A percentile compares a stretch with the other conserved stretches of the same genome.
Conservation (phyloP, 1,140 invertebrate species). For the Drosophila sechellia region DNA sequence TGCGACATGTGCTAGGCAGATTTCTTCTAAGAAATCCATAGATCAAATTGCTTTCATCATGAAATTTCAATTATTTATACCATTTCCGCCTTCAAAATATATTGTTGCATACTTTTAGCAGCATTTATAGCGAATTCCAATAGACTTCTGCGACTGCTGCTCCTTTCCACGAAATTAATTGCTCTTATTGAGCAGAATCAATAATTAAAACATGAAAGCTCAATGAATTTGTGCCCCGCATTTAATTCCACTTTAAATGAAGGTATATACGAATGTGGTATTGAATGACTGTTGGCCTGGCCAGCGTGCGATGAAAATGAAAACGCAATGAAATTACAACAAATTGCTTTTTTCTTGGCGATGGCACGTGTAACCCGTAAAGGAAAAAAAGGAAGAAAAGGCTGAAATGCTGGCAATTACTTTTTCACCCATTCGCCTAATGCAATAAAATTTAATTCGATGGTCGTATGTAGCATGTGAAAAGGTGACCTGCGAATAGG, state of each 20-base stretch:
- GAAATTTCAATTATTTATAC: too few species aligned
- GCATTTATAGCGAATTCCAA: neutral
- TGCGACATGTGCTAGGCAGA: too few species aligned
- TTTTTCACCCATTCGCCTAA: slow-evolving; percentile 67
- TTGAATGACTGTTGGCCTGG: neutral
- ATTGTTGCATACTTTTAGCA: neutral
- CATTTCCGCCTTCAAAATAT: neutral
- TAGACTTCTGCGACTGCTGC: neutral
- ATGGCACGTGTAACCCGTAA: slow-evolving; percentile 26
- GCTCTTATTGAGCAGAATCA: slow-evolving; percentile 9
- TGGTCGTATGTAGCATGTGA: slow-evolving; percentile 43
- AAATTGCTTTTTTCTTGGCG: slow-evolving; percentile 59
- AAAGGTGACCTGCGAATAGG: slow-evolving; percentile 39
- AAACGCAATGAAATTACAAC: slow-evolving; percentile 64
- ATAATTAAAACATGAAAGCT: slow-evolving; percentile 31
- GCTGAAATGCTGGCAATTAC: slow-evolving; percentile 53
- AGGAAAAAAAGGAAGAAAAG: slow-evolving; percentile 36
- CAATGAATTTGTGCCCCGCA: slow-evolving; percentile 25
- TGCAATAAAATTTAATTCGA: slow-evolving; percentile 80
- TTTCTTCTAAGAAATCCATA: too few species aligned
- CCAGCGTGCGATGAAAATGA: slow-evolving; percentile 27
- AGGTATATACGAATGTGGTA: slow-evolving; percentile 2
- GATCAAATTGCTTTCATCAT: too few species aligned
- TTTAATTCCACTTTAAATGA: slow-evolving; percentile 32
- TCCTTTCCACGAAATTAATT: slow-evolving; percentile 1